phyloP scores from a whole-genome alignment of 2,888 invertebrate genomes.

The Patella depressa region DNA sequence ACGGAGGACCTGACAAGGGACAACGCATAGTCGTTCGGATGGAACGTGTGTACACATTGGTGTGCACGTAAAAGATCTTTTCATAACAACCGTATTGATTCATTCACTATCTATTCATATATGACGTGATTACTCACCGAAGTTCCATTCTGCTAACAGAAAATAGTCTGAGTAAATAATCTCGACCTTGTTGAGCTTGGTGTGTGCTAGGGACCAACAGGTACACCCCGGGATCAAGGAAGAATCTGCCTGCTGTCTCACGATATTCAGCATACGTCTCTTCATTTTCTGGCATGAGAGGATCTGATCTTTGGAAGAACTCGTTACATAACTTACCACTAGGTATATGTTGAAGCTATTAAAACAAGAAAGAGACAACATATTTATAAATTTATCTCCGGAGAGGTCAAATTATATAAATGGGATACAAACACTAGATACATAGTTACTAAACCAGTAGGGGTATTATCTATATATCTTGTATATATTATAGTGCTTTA shows the following conservation, averaged over 20 bases:
- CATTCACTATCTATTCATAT: background rate
- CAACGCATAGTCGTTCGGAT: too few species aligned
- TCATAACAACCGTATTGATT: background rate
- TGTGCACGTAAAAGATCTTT: too few species aligned
- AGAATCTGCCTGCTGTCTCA: constrained; percentile 59
- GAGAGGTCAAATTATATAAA: too few species aligned
- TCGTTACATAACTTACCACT: constrained; percentile 40
- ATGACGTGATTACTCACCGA: constrained; percentile 39
- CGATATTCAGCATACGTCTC: constrained; percentile 60
- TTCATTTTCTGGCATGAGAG: constrained; percentile 60
- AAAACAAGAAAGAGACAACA: too few species aligned
- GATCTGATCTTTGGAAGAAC: constrained; percentile 55
- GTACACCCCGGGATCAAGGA: constrained; percentile 58
- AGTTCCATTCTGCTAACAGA: constrained; percentile 57
- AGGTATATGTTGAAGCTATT: constrained; percentile 16
- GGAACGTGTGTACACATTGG: too few species aligned
- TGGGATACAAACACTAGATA: too few species aligned
- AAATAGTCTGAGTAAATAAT: constrained; percentile 53
- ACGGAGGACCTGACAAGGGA: too few species aligned
- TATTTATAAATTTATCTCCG: too few species aligned
- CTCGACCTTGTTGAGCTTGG: constrained; percentile 46
- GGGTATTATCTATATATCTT: too few species aligned
- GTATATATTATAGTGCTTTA: too few species aligned
- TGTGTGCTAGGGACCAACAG: constrained; percentile 60
- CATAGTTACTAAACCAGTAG: too few species aligned